Evolutionary conservation across 2,113 vertebrate species (phyloP).

Genomic region (Chaenocephalus aceratus): DNA sequence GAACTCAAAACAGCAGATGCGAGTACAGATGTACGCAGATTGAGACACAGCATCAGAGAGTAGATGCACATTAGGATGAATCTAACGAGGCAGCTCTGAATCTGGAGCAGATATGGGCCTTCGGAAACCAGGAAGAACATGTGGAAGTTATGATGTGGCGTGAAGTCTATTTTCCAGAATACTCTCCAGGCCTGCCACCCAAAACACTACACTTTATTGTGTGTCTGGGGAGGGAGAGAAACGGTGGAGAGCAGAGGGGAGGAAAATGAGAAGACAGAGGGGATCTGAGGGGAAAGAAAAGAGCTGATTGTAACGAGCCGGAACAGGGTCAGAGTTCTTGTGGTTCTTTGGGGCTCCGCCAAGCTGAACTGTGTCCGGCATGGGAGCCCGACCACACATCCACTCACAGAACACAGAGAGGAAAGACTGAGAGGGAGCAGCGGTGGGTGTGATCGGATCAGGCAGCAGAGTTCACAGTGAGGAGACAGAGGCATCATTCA

Average conservation of each 20-base stretch:
- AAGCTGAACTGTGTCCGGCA: slow-evolving; percentile 42
- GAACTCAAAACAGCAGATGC: no score
- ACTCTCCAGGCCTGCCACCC: slow-evolving; percentile 10
- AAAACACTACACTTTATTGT: slow-evolving; percentile 66
- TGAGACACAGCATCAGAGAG: background rate
- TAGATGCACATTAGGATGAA: background rate
- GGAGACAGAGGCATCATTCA: slow-evolving; percentile 59
- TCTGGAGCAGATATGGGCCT: background rate
- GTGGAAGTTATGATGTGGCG: slow-evolving; percentile 24
- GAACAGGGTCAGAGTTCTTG: slow-evolving; percentile 66
- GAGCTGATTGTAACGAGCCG: slow-evolving; percentile 55
- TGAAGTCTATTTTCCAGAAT: slow-evolving; percentile 52
- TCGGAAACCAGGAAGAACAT: slow-evolving; percentile 12
- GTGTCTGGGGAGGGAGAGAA: slow-evolving; percentile 14
- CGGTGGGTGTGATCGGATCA: slow-evolving; percentile 44
- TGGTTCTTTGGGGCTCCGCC: slow-evolving; percentile 53
- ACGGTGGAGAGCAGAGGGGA: slow-evolving; percentile 12
- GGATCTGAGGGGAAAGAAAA: slow-evolving; percentile 41
- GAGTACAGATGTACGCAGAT: no score
- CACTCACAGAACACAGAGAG: slow-evolving; percentile 22
- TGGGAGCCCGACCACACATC: slow-evolving; percentile 13
- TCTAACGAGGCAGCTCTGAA: background rate
- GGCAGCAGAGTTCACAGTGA: slow-evolving; percentile 38
- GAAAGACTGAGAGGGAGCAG: slow-evolving; percentile 33
- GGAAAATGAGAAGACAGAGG: slow-evolving; percentile 44